Base-by-base conservation (phyloP, 2,797 vertebrate genomes). In the Syngnathus rostellatus region DNA sequence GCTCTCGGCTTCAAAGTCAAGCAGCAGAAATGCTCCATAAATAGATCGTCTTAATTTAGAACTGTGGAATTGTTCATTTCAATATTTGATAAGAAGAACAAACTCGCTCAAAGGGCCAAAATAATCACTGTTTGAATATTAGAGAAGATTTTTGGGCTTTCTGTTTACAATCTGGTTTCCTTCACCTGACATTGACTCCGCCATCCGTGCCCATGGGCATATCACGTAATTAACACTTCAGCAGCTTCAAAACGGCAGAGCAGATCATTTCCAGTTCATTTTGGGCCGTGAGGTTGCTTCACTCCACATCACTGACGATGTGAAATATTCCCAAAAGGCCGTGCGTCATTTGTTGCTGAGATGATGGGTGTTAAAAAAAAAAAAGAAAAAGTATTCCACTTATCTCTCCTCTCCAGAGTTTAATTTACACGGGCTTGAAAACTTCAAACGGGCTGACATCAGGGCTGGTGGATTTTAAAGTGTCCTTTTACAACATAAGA, bases 31-130 rank as follows among this genome's bases (percentile, higher is more conserved):
- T 54, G 62, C 1, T 63, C 66, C 72, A 64, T 50, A 84, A 79
- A 88, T 83, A 84, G 76, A 69, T 1, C 1, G 40, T 69, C 80
- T 81, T 70, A 40, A 83, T 77, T 81, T 75, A 75, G 82, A 78
- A 69, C 63, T 3, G 38, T 68, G 65, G 80, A n/a, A 61, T 2
- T 11, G 3, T 10, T 61, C 19, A 23, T 54, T 79, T 85, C 66
- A 85, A 84, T 83, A 78, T 80, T 83, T 77, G 46, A 84, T 71
- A 39, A 74, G 66, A 71, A 50, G 72, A 51, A 69, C 70, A 70
- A 77, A 74, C 65, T 53, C 65, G 48, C 25, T 68, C 40, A 23
- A 8, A 69, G 3, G 3, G 21, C 48, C 37, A 59, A 65, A 55
- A 55, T 25, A 43, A n/a, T 3, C 3, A 31, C 5, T 31, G 31